Conservation (phyloP, 1,140 invertebrate genomes). For the Nasonia longicornis region DNA sequence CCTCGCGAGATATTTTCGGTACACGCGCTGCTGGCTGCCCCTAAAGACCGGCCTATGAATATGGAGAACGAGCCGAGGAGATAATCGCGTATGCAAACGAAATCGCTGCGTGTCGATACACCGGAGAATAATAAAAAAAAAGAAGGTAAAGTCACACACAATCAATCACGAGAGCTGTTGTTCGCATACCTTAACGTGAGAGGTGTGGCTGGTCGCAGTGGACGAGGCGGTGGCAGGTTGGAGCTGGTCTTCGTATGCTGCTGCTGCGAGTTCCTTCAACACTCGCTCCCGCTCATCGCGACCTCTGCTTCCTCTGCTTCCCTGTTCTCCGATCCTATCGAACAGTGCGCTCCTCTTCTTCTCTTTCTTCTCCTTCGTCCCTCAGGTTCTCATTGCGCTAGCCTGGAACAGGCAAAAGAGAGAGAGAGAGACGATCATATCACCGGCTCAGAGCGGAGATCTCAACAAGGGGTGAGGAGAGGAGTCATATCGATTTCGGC, state of each 20-base stretch:
- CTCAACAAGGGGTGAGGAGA: slow-evolving; percentile 1
- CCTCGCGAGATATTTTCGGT: neutral
- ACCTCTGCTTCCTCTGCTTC: neutral
- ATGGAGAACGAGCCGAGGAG: neutral
- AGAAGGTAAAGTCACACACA: neutral
- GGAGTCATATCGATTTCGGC: neutral
- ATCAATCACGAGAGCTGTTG: neutral
- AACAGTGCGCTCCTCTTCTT: neutral
- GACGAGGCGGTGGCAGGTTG: slow-evolving; percentile 59
- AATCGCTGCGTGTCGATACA: neutral
- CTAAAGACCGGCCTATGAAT: neutral
- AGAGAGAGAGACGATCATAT: neutral
- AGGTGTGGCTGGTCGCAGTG: slow-evolving; percentile 58
- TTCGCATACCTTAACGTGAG: slow-evolving; percentile 59
- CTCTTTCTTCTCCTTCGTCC: neutral
- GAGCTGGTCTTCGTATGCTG: slow-evolving; percentile 55
- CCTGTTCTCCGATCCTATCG: neutral
- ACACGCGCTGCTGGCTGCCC: neutral
- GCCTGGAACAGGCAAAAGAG: neutral
- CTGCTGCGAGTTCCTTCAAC: slow-evolving; percentile 50
- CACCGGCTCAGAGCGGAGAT: neutral
- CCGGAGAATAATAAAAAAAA: neutral
- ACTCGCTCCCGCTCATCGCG: slow-evolving; percentile 52
- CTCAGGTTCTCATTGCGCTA: neutral
- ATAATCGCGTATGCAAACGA: neutral